A percentile compares a stretch with the other conserved stretches of the same genome.
These are phyloP conservation scores for Archips xylosteana DNA, from an alignment of 2,888 invertebrate species.

Conservation along the genomic window DNA sequence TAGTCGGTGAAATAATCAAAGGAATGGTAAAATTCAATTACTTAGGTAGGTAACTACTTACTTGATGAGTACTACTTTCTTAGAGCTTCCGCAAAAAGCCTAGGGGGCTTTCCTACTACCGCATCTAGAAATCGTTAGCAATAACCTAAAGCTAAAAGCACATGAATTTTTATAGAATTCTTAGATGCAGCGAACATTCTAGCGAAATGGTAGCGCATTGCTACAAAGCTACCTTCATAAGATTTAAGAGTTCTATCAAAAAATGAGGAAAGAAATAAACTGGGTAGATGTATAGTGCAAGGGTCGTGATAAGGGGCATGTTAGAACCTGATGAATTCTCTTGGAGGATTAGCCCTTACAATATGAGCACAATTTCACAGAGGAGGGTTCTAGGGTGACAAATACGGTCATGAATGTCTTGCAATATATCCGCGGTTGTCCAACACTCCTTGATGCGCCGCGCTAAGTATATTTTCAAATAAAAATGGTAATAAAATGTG, in stretches of 20 bases:
- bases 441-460: constrained; percentile 50
- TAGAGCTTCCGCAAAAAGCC: neutral
- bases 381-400: constrained; percentile 64
- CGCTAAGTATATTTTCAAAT: constrained; percentile 74
- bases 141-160: constrained; percentile 24
- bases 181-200: constrained; percentile 23
- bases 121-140: constrained; percentile 15
- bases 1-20: neutral
- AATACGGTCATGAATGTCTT: constrained; percentile 68
- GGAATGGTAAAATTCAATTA: neutral
- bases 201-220: constrained; percentile 20
- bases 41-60: neutral
- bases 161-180: constrained; percentile 20
- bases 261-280: constrained; percentile 65
- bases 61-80: neutral
- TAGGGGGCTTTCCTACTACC: neutral
- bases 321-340: constrained; percentile 78
- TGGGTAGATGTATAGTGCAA: constrained; percentile 62
- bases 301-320: constrained; percentile 71
- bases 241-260: constrained; percentile 29
- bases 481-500: constrained; percentile 77
- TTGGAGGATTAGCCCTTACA: constrained; percentile 81
- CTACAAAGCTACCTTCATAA: constrained; percentile 11
- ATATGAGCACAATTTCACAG: constrained; percentile 82
- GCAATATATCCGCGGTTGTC: constrained; percentile 69